Conservation (phyloP, 2,797 vertebrate species). For the Gobio occitaniae region DNA sequence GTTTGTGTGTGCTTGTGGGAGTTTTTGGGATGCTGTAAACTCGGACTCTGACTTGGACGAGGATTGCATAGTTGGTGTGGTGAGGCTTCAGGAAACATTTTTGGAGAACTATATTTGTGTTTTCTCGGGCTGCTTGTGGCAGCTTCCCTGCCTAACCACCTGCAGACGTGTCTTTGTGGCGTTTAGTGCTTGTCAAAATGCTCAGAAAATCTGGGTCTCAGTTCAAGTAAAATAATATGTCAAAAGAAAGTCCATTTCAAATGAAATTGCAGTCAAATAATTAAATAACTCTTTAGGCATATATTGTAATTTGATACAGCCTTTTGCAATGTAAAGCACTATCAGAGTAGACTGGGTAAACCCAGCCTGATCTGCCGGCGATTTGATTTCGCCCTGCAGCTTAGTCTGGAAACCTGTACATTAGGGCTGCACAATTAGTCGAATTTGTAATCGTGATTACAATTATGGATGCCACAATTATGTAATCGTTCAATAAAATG, state of each 20-base stretch:
- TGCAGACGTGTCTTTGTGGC: constrained; percentile 58
- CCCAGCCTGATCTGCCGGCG: too few species aligned
- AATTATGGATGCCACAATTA: too few species aligned
- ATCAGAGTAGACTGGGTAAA: not conserved
- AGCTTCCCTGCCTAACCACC: constrained; percentile 56
- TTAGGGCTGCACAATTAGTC: too few species aligned
- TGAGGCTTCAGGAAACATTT: constrained; percentile 61
- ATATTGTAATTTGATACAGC: not conserved
- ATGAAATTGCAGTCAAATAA: constrained; percentile 1
- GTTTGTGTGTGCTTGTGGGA: constrained; percentile 53
- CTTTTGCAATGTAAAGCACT: not conserved
- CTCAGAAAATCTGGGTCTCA: constrained; percentile 39
- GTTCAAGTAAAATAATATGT: constrained; percentile 49
- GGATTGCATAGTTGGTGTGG: constrained; percentile 61
- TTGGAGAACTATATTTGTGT: constrained; percentile 61
- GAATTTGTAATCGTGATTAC: too few species aligned
- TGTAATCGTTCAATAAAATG: too few species aligned
- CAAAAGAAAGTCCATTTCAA: not conserved
- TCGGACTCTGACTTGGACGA: constrained; percentile 50
- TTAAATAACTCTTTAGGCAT: constrained; percentile 2
- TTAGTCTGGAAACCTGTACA: too few species aligned
- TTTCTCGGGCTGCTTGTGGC: constrained; percentile 59
- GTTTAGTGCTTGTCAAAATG: constrained; percentile 53
- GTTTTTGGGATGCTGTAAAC: constrained; percentile 57
- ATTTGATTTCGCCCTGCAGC: too few species aligned